Base-by-base conservation (phyloP, 92 coral and sea anemone species). In the Porites evermanni region DNA sequence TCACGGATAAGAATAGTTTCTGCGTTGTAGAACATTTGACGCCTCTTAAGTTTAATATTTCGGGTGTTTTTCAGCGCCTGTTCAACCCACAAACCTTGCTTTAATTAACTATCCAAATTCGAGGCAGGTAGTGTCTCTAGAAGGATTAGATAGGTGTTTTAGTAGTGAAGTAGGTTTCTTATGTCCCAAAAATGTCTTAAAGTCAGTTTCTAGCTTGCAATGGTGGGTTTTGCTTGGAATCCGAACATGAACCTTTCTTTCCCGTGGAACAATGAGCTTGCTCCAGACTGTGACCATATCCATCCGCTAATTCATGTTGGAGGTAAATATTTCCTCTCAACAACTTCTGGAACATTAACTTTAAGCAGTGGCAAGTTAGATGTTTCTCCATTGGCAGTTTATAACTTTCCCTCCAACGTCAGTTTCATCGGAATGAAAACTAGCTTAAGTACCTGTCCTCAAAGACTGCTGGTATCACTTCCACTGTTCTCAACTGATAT, bases 11-110 rank as follows among this genome's bases (percentile, higher is more conserved):
- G 1, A 18, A 72, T 56, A 85, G 76, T 23, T 86, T 90, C 82
- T 81, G 88, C 77, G 23, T 70, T 5, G 23, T 90, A 6, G 93
- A 85, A 52, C 79, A 81, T 64, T 23, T 90, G 50, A 67, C 87
- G 13, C 89, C 93, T 4, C 44, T 86, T 19, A 86, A 78, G 52
- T 86, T 76, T 7, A 86, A 90, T 29, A 58, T 90, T 12, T 86
- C 91, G 0, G 88, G 84, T 16, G 93, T 50, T 86, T 72, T 56
- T 14, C 71, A 12, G 90, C 88, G 38, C 92, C 88, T 7, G 88
- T 87, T 1, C 70, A 13, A 12, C 77, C 77, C 47, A 76, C 63
- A 32, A 81, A 86, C 59, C 79, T 90, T 24, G 90, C 86, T 56
- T 16, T 91, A 38, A 82, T 82, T 13, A 72, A 89, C 2, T 88